Conservation (phyloP, 2,888 invertebrate genomes). For the Epinotia ramella region DNA sequence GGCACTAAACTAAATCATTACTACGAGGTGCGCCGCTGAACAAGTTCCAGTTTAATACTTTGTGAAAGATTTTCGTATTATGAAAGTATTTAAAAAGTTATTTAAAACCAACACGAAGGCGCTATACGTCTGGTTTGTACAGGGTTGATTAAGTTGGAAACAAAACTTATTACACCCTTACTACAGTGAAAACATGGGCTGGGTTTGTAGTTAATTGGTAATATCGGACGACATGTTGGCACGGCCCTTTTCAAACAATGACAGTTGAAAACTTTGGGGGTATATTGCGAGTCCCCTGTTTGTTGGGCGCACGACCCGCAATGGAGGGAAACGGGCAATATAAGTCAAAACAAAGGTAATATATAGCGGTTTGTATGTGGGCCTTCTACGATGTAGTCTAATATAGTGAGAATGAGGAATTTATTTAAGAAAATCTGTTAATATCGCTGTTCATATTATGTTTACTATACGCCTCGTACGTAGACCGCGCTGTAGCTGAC, state of each 20-base stretch:
- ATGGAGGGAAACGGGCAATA: not conserved
- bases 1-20: no score
- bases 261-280: slow-evolving; percentile 32
- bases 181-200: slow-evolving; percentile 1
- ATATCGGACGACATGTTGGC: slow-evolving; percentile 40
- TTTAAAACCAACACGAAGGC: no score
- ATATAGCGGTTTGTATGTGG: no score
- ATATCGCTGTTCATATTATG: not conserved
- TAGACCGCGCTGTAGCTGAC: not conserved
- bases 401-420: no score
- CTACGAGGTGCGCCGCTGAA: no score
- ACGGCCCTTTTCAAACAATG: slow-evolving; percentile 43
- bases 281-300: slow-evolving; percentile 29
- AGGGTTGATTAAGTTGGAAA: slow-evolving; percentile 23
- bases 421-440: slow-evolving; percentile 25
- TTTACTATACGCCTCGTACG: not conserved
- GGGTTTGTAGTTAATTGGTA: slow-evolving; percentile 33
- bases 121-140: not conserved
- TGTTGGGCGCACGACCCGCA: not conserved
- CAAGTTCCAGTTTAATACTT: no score
- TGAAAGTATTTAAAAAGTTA: no score
- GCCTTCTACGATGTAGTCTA: no score
- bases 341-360: not conserved
- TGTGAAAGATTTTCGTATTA: no score
- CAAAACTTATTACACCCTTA: slow-evolving; percentile 32